Conservation (phyloP, 1,140 invertebrate species). For the Lutraria rhynchaena region DNA sequence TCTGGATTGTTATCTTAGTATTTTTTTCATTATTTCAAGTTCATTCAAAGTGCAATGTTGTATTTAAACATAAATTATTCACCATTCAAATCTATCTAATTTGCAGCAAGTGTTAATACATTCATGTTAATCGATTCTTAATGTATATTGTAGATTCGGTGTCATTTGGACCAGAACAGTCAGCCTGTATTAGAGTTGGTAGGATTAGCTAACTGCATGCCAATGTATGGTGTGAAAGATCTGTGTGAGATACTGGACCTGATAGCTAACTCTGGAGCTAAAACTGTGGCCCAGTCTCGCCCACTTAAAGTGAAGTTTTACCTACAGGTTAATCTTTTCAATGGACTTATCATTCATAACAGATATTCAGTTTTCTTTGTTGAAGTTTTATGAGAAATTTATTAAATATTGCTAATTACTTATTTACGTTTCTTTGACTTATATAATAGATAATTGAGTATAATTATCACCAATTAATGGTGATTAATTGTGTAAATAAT, state of each 20-base stretch:
- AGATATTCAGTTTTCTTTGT: too few species aligned
- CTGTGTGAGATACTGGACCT: constrained; percentile 54
- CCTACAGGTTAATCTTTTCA: constrained; percentile 59
- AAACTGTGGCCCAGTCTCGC: constrained; percentile 31
- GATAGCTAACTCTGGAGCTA: constrained; percentile 43
- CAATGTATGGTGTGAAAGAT: constrained; percentile 58
- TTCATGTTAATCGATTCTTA: too few species aligned
- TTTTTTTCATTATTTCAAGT: too few species aligned
- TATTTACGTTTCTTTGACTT: background rate
- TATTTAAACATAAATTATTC: too few species aligned
- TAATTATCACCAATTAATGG: background rate
- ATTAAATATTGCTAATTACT: too few species aligned
- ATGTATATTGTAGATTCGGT: constrained; percentile 29
- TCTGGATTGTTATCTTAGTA: too few species aligned
- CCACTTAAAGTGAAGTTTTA: constrained; percentile 61
- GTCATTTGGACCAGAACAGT: constrained; percentile 40
- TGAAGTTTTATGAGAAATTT: too few species aligned
- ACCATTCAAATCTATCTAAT: too few species aligned
- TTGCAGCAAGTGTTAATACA: too few species aligned
- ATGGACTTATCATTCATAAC: too few species aligned
- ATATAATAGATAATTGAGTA: background rate
- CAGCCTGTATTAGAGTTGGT: constrained; percentile 44
- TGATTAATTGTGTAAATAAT: constrained; percentile 2
- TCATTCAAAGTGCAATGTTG: too few species aligned
- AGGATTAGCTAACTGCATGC: constrained; percentile 47